Evolutionary conservation across 2,797 vertebrate species (phyloP), one percentile per base, ranked within the genome.

Genomic region (Decapterus maruadsi): DNA sequence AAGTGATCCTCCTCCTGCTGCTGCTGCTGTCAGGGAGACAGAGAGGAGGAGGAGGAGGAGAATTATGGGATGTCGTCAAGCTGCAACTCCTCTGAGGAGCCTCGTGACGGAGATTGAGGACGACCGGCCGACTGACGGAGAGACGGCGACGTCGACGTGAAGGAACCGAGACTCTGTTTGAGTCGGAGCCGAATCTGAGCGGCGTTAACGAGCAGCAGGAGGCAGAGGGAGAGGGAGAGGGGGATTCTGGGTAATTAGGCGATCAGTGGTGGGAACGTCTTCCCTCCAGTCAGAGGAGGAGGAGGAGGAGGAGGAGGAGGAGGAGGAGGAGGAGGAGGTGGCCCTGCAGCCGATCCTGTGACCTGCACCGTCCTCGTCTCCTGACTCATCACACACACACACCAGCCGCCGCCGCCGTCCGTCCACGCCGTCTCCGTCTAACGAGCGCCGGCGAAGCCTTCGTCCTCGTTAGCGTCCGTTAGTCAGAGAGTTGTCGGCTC

Each of bases 221-320:
- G 26, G 26, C 1, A 26, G 26, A 26, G 26, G 3, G 26, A 26
- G 26, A 26, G 26, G 26, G 26, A 26, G 26, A 26, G 26, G 17
- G 72, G 53, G 78, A 77, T 68, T 84, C 68, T 80, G 84, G 59
- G 72, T 46, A 79, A 87, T 88, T 72, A 88, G 59, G 69, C 74
- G 75, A 56, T 65, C 58, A 38, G 86, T 36, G 84, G 51, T 68
- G 72, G 66, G 77, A 74, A 57, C 17, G 40, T 76, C 64, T 73
- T 16, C 72, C 58, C 60, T 56, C 78, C 68, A 22, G 34, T 66
- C 70, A 14, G 55, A 78, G 64, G 63, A 65, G 65, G 68, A 34
- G 31, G 31, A 26, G 26, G 26, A 26, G 26, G 26, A 26, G 26
- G 26, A 26, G 26, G 26, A 26, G 26, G 26, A 1, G 26, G 26